Base-by-base conservation (phyloP, 2,888 invertebrate species). In the Baronia brevicornis region DNA sequence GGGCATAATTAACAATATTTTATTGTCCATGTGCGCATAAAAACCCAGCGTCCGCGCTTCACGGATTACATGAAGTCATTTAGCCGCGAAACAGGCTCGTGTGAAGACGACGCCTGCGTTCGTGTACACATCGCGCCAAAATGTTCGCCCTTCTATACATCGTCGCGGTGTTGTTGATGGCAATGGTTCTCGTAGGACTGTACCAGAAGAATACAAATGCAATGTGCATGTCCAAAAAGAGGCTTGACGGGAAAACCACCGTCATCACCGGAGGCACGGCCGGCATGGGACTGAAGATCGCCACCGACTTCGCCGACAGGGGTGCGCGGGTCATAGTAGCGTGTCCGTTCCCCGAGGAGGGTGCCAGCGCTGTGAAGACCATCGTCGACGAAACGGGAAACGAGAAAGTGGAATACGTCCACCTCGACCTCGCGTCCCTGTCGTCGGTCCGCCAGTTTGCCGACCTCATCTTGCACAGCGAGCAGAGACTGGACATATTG, bases 241-340 rank as follows among this genome's bases (percentile, higher is more conserved):
- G 64, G 15, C 34, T 49, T 32, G 82, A 89, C 26, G 92, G 92
- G 4, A 94, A 94, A 78, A 91, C 91, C 2, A 91, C 91, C 14
- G 85, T 95, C 22, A 87, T 95, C 22, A 95, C 95, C 12, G 95
- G 95, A 14, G 92, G 91, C 28, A 94, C 91, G 44, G 86, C 89
- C 43, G 94, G 93, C 4, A 91, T 92, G 51, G 94, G 93, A 14
- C 90, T 87, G 50, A 90, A 92, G 61, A 90, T 92, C 0, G 88
- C 90, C 0, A 84, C 82, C 42, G 88, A 90, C 51, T 52, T 92
- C 25, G 91, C 91, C 0, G 85, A 84, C 38, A 80, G 90, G 50
- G 91, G 91, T 8, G 94, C 92, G 1, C 85, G 88, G 32, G 84
- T 95, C 4, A 91, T 95, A 25, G 85, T 95, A 86, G 94, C 92